Conservation (phyloP, 1,140 invertebrate genomes). For the Formica exsecta region DNA sequence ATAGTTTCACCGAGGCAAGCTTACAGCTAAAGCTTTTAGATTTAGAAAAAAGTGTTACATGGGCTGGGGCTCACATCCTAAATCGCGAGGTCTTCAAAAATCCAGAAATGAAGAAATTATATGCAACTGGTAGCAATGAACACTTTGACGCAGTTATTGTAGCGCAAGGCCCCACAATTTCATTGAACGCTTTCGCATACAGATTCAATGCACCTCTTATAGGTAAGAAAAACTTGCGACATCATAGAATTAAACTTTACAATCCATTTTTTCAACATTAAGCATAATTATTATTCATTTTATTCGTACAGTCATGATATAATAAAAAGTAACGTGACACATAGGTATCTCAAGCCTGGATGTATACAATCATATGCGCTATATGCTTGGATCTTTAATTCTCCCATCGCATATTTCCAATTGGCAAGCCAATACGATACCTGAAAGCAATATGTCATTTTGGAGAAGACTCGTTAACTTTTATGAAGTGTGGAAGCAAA, state of each 20-base stretch:
- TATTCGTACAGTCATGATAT: neutral
- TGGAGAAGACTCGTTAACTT: conserved; percentile 65
- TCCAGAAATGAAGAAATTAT: conserved; percentile 42
- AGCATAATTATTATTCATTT: neutral
- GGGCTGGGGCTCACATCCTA: fast-evolving
- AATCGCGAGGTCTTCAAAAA: conserved; percentile 8
- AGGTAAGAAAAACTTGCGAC: conserved; percentile 33
- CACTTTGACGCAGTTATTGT: conserved; percentile 57
- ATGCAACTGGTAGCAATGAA: conserved; percentile 4
- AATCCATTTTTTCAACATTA: neutral
- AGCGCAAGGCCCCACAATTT: neutral
- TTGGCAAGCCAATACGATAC: conserved; percentile 52
- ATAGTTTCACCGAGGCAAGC: fast-evolving
- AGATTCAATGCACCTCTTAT: conserved; percentile 60
- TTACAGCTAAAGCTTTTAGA: neutral
- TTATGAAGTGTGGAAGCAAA: conserved; percentile 14
- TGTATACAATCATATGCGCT: conserved; percentile 37
- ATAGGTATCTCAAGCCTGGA: conserved; percentile 66
- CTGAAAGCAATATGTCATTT: conserved; percentile 53
- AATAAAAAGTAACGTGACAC: neutral
- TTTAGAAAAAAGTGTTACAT: neutral
- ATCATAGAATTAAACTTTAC: neutral
- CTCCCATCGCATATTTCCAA: conserved; percentile 68
- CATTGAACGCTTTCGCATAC: conserved; percentile 45
- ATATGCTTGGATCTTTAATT: conserved; percentile 51